phyloP scores from a whole-genome alignment of 2,797 vertebrate species.

The Telmatherina bonti region DNA sequence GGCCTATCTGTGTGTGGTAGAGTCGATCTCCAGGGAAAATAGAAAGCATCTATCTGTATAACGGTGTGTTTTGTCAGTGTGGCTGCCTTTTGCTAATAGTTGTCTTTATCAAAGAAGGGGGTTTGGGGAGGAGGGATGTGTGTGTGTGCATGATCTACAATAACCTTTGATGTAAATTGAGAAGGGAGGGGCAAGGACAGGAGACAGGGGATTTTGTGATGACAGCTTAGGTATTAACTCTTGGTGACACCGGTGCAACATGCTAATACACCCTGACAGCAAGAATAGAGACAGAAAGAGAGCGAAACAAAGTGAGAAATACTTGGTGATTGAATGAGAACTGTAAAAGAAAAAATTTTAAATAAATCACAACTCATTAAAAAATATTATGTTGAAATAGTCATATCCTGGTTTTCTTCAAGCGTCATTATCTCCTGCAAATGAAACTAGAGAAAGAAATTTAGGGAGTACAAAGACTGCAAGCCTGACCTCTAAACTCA shows the following conservation, averaged over 20 bases:
- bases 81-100: slow-evolving; percentile 61
- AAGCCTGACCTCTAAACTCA: too few relatives aligned
- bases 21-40: slow-evolving; percentile 57
- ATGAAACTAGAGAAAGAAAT: too few relatives aligned
- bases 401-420: too few relatives aligned
- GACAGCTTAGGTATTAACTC: slow-evolving; percentile 69
- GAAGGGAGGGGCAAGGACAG: slow-evolving; percentile 32
- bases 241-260: slow-evolving; percentile 57
- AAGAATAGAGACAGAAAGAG: slow-evolving; percentile 17
- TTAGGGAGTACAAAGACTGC: too few relatives aligned
- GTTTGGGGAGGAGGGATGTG: slow-evolving; percentile 18
- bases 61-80: slow-evolving; percentile 57
- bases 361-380: background rate
- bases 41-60: slow-evolving; percentile 64
- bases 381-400: too few relatives aligned
- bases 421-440: too few relatives aligned
- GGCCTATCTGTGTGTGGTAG: slow-evolving; percentile 62
- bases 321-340: background rate
- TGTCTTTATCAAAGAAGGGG: slow-evolving; percentile 48
- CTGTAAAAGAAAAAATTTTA: background rate
- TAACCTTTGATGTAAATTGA: slow-evolving; percentile 55
- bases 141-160: slow-evolving; percentile 35
- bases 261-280: slow-evolving; percentile 59
- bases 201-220: slow-evolving; percentile 52
- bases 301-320: slow-evolving; percentile 8